Percentiles rank a stretch among this genome's conserved stretches.
These are phyloP conservation scores for Schizotus pectinicornis DNA, from an alignment of 2,888 invertebrate species.

Conservation along the genomic window DNA sequence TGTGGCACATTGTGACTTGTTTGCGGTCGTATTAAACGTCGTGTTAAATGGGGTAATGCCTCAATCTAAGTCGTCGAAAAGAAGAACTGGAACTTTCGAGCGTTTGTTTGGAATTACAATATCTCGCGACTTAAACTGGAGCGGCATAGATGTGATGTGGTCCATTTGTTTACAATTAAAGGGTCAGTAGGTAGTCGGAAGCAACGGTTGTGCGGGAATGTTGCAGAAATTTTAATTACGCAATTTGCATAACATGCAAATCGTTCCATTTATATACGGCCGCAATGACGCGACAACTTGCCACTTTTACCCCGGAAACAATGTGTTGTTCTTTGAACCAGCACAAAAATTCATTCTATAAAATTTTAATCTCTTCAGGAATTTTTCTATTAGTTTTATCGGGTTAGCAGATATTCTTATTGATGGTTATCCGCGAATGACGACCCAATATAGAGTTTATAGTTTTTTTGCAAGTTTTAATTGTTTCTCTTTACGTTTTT, in stretches of 20 bases:
- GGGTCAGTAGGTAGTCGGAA: slow-evolving; percentile 17
- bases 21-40: slow-evolving; percentile 17
- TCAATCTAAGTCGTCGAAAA: neutral
- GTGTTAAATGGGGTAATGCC: slow-evolving; percentile 11
- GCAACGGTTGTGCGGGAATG: slow-evolving; percentile 8
- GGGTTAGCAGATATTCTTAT: too few species aligned
- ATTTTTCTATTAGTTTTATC: too few species aligned
- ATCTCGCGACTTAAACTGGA: slow-evolving; percentile 8
- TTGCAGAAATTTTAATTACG: slow-evolving; percentile 16
- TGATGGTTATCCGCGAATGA: too few species aligned
- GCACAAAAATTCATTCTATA: too few species aligned
- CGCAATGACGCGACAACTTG: too few species aligned
- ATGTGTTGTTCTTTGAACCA: too few species aligned
- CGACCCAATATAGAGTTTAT: too few species aligned
- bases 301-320: too few species aligned
- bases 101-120: neutral
- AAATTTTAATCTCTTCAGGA: too few species aligned
- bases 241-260: slow-evolving; percentile 15
- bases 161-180: slow-evolving; percentile 30
- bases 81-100: neutral
- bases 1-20: neutral
- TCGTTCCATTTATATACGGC: neutral
- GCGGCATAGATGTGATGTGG: slow-evolving; percentile 22
- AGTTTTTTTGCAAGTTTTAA: too few species aligned
- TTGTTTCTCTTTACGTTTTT: too few species aligned